phyloP scores from a whole-genome alignment of 2,113 vertebrate species.

The Andinoacara biseriatus region DNA sequence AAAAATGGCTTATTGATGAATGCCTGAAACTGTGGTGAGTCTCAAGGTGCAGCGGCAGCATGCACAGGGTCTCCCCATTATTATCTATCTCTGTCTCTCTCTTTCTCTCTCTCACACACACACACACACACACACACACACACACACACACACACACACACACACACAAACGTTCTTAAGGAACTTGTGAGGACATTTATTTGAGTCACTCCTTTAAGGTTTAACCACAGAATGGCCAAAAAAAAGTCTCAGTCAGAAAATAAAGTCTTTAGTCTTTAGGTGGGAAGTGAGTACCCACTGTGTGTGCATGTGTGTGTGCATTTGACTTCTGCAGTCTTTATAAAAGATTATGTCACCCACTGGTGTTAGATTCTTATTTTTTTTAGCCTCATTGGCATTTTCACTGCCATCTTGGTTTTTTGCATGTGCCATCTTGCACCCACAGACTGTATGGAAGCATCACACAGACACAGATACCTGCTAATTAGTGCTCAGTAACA shows the following conservation, averaged over 20 bases:
- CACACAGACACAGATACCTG: too few species aligned
- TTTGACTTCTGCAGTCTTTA: not conserved
- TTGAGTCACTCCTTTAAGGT: not conserved
- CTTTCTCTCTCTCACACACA: not conserved
- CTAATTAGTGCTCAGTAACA: too few species aligned
- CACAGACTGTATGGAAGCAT: too few species aligned
- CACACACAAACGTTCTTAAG: not conserved
- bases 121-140: not conserved
- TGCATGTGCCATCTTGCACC: too few species aligned
- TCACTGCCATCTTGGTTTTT: not conserved
- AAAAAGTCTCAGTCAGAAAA: not conserved
- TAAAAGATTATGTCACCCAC: not conserved
- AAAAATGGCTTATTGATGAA: conserved; percentile 69
- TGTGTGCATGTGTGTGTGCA: not conserved
- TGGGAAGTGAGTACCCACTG: not conserved
- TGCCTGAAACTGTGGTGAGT: conserved; percentile 32
- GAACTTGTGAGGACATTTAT: not conserved
- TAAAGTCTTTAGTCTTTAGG: not conserved
- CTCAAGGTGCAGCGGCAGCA: not conserved
- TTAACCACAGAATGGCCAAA: not conserved
- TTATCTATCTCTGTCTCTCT: not conserved
- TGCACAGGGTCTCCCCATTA: not conserved
- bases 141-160: not conserved
- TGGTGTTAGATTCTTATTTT: not conserved
- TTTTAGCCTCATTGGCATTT: not conserved